Evolutionary conservation across 2,113 vertebrate species (phyloP), one percentile per base, ranked within the genome.

Genomic region (Grammomys surdaster): DNA sequence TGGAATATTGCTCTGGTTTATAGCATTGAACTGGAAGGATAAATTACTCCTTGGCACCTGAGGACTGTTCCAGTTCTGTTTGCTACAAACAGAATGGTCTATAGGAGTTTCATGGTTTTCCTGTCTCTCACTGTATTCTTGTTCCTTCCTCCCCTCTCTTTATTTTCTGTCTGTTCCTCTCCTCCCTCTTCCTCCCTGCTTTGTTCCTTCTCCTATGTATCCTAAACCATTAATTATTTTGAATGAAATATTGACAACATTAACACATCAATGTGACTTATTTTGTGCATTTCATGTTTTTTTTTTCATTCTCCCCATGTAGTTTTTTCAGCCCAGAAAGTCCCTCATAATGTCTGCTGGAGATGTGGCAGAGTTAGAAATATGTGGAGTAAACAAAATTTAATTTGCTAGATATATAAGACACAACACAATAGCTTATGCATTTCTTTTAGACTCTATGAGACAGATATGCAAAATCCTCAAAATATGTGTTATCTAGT

Each of bases 61-160:
- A 75, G 54, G 20, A 69, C 26, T 13, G 9, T 88, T 75, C 77
- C 14, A 33, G 10, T 22, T 84, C 36, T 58, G 14, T 31, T 54
- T 26, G 14, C 7, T 80, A 70, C 85, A 72, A 87, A 90, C 84
- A 63, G 75, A 87, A 19, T 4, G 0, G 5, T 40, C 3, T 75
- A 2, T 85, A n/a, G 31, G 17, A 10, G 19, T 22, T 40, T 0
- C 1, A 1, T n/a, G 9, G 2, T 22, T n/a, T 48, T 43, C 56
- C 7, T 33, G 12, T 70, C n/a, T 31, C 48, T 84, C 11, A 28
- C 9, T 7, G 26, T 28, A 9, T 12, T 84, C 4, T 9, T 84
- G 11, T 3, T 2, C 8, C 20, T 54, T 33, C 7, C 19, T 70
- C 22, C 8, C 40, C 5, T 36, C 31, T 69, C 31, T 63, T 24